A percentile compares a stretch with the other conserved stretches of the same genome.
Evolutionary conservation across 1,140 invertebrate species (phyloP).

Genomic region (Atta texana): DNA sequence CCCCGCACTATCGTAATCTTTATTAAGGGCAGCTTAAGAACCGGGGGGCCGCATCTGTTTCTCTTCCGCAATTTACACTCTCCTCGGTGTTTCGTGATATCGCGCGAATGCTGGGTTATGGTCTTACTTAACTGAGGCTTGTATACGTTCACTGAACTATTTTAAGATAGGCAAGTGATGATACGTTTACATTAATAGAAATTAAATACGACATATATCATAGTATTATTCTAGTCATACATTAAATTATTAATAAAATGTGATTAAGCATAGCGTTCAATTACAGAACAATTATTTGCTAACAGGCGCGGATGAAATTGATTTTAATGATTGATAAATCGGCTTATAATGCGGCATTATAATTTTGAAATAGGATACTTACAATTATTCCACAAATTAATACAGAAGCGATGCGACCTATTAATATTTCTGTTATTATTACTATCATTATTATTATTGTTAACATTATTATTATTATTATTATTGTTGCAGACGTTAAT

Average conservation of each 20-base stretch:
- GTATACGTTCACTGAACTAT: not conserved
- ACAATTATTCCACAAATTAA: slow-evolving; percentile 51
- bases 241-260: slow-evolving; percentile 52
- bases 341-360: slow-evolving; percentile 54
- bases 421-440: slow-evolving; percentile 42
- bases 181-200: slow-evolving; percentile 7
- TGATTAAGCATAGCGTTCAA: slow-evolving; percentile 39
- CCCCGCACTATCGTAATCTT: slow-evolving; percentile 15
- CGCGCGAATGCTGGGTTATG: not conserved
- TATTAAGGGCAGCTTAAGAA: slow-evolving; percentile 67
- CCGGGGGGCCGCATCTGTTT: slow-evolving; percentile 35
- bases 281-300: slow-evolving; percentile 59
- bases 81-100: slow-evolving; percentile 41
- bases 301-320: slow-evolving; percentile 52
- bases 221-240: not conserved
- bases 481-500: slow-evolving; percentile 7
- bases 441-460: not conserved
- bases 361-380: slow-evolving; percentile 61
- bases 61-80: slow-evolving; percentile 66
- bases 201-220: slow-evolving; percentile 36
- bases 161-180: not conserved
- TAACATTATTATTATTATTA: slow-evolving; percentile 3
- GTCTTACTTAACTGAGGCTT: not conserved
- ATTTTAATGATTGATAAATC: slow-evolving; percentile 67
- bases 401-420: slow-evolving; percentile 19